A percentile compares a stretch with the other conserved stretches of the same genome.
Conservation (phyloP, 2,113 vertebrate species). For the Phoenicopterus ruber region DNA sequence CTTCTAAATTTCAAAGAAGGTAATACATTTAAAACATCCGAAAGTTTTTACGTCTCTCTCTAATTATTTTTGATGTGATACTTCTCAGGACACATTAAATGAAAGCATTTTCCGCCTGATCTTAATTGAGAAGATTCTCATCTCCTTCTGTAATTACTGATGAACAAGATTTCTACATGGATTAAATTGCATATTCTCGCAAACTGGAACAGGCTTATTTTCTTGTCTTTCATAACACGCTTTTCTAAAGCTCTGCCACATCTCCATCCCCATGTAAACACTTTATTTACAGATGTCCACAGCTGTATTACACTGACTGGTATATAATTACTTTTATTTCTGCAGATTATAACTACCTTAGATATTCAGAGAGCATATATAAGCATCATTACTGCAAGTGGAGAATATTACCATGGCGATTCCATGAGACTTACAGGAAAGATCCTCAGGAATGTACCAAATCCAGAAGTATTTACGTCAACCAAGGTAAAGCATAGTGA, state of each 20-base stretch:
- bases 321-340: conserved; percentile 9
- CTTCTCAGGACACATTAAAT: conserved; percentile 38
- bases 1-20: conserved; percentile 46
- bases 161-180: conserved; percentile 19
- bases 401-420: conserved; percentile 18
- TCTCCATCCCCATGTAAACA: neutral
- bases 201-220: neutral
- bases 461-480: neutral
- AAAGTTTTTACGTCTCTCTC: neutral
- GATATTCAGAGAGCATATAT: neutral
- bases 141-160: conserved; percentile 50
- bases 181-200: neutral
- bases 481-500: neutral
- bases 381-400: neutral
- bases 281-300: neutral
- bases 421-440: neutral
- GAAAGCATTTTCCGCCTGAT: conserved; percentile 14
- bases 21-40: conserved; percentile 2
- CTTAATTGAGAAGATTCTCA: conserved; percentile 43
- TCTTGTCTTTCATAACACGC: neutral
- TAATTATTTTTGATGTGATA: conserved; percentile 43
- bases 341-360: neutral
- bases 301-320: neutral
- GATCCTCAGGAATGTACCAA: neutral
- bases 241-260: neutral